Evolutionary conservation across 2,113 vertebrate species (phyloP), one percentile per base, ranked within the genome.

Genomic region (Microcebus tavaratra): DNA sequence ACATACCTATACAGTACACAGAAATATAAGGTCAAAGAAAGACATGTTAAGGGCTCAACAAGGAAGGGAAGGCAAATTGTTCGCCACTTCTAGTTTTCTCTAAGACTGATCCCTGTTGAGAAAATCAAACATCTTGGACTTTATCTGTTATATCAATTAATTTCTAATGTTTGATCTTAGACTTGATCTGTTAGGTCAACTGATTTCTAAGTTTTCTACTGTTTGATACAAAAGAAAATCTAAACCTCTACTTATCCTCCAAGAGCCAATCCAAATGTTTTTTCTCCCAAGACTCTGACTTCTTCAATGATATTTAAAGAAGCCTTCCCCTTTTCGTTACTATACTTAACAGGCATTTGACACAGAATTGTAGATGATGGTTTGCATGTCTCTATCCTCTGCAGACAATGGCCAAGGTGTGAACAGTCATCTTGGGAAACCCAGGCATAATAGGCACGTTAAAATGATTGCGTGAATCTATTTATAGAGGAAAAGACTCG

Each of bases 401-500:
- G 57, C 53, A 94, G 88, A 96, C 70, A 92, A 98, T 2, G 34
- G 75, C 63, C 14, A 31, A 84, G 50, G 59, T 81, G 75, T 76
- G 97, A 97, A 93, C 95, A 89, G 78, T 96, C 70, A 94, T 94
- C 86, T 95, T 5, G 1, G 36, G 70, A 96, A 95, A 88, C n/a
- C n/a, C 68, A 83, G 72, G 76, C 67, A 83, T 80, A 93, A 94
- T 39, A 88, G 61, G 36, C 79, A 59, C 70, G 80, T 87, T 97
- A 87, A 93, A 88, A 91, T 87, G 57, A 94, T 65, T 80, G 63
- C 75, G 48, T 48, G 68, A 85, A 94, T 96, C 83, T 95, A 88
- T 96, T 94, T 97, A 91, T 61, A 95, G 70, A 95, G 92, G 20
- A 63, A 88, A 89, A 90, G 59, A 89, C 29, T 87, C 59, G 72